Evolutionary conservation across 1,140 invertebrate species (phyloP), one percentile per base, ranked within the genome.

Genomic region (Brachionus rubens): DNA sequence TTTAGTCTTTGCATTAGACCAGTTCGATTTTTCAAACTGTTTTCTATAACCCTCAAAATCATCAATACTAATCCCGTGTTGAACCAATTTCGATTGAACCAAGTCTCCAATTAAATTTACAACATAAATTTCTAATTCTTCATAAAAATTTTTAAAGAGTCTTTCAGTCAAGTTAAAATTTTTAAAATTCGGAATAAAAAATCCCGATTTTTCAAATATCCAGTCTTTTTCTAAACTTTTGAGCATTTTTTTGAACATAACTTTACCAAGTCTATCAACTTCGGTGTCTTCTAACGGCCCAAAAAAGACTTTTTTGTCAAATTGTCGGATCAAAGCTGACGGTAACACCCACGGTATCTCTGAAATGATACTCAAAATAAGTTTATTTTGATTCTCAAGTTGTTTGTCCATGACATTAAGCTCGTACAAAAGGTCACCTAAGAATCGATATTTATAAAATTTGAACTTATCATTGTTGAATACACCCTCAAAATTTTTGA

Each of bases 141-240:
- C 28, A 59, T 33, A 59, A 33, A 33, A 19, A 0, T 33, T 16
- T 59, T 28, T 59, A 19, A 59, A 36, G 19, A 36, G 36, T 9
- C 36, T 59, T 59, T 33, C 26, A 59, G 26, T 36, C 54, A 59
- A 36, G 5, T 16, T 16, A 16, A 10, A 28, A 36, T 33, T 59
- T n/a, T 33, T 16, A 7, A 33, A 16, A 16, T 19, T n/a, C 2
- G 33, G 16, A 59, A 36, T 33, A 59, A 59, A 59, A 21, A 36
- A 6, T 9, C n/a, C 54, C 14, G 36, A 59, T 33, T 59, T 59
- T 33, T 59, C 54, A 9, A 59, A 59, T 0, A 59, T 2, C 54
- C 54, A 59, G 9, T 59, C 36, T 59, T 16, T 59, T 36, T 59
- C 36, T 9, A 59, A 16, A 33, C 36, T 59, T 59, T 59, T 59